Evolutionary conservation across 2,888 invertebrate species (phyloP), one percentile per base, ranked within the genome.

Genomic region (Drosophila hamatofila): DNA sequence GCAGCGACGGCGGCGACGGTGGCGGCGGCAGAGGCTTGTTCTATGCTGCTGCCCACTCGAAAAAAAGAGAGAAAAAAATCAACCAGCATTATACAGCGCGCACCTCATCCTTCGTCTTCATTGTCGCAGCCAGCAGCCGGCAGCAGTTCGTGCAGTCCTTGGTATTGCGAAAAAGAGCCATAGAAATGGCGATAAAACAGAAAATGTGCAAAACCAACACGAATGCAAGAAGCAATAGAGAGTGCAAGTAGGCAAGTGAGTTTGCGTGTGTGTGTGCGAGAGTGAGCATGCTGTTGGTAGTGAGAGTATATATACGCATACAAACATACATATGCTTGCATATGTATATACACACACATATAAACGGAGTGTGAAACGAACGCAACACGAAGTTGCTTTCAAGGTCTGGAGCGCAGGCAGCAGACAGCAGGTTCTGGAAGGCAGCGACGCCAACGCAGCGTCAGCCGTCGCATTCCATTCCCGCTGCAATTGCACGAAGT

Each of bases 311-410:
- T 30, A 49, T 49, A 30, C 12, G 12, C 18, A 52, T 74, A 48
- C 39, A 39, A 67, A 41, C 42, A 25, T 16, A 42, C 35, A 39
- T 39, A 11, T 54, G 46, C 35, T 18, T 21, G 33, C 33, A 35
- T 18, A 52, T 21, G 33, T 21, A 35, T 18, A 52, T 30, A 52
- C 2, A 21, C 12, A 52, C 3, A 21, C 12, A 27, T 27, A 21
- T 49, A 41, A 14, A n/a, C 25, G 41, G 21, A 54, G 52, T 70
- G 58, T 58, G n/a, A 58, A 55, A 41, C 61, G 42, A 66, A 54
- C 75, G 60, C 48, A 63, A 63, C 73, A 75, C 77, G 81, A 89
- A 87, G 85, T 81, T 80, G 90, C 88, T 91, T 91, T 91, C 91
- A 91, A 91, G 91, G 91, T 91, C 91, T 91, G 88, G 78, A 74